phyloP scores from a whole-genome alignment of 30 jellyfish, hydroid and myxozoan species.

The Rhopilema esculentum region DNA sequence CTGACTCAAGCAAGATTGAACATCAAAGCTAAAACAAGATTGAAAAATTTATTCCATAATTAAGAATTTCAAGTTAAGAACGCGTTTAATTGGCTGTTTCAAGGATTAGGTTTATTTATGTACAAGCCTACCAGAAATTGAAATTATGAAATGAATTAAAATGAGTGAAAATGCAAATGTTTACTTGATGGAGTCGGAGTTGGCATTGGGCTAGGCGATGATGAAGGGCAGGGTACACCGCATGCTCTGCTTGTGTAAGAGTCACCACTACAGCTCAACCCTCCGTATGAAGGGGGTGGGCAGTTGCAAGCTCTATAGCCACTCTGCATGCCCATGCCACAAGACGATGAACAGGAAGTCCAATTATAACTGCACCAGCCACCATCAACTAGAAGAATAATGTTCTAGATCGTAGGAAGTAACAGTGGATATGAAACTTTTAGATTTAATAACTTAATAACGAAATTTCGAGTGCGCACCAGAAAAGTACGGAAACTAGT shows the following conservation, averaged over 20 bases:
- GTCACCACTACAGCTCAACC: background rate
- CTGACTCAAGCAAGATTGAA: no score
- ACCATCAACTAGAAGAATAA: slow-evolving; percentile 17
- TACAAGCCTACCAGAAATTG: background rate
- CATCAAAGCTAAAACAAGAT: no score
- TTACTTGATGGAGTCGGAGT: slow-evolving; percentile 30
- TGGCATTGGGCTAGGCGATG: slow-evolving; percentile 19
- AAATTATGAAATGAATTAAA: no score
- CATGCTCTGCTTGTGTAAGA: background rate
- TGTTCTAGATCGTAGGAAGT: no score
- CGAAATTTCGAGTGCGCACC: background rate
- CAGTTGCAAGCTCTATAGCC: slow-evolving; percentile 14
- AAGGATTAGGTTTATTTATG: background rate
- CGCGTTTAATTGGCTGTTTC: no score
- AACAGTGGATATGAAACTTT: background rate
- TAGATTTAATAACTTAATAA: background rate
- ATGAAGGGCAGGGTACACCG: background rate
- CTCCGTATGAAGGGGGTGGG: slow-evolving; percentile 15
- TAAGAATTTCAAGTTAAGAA: no score
- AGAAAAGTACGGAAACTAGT: no score
- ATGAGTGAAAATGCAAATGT: background rate
- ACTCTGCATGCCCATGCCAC: background rate
- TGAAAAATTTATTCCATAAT: no score
- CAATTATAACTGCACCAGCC: slow-evolving; percentile 9
- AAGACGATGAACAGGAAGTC: slow-evolving; percentile 17